These are phyloP conservation scores for Cerceris rybyensis DNA, from an alignment of 2,888 invertebrate species.

Conservation along the genomic window DNA sequence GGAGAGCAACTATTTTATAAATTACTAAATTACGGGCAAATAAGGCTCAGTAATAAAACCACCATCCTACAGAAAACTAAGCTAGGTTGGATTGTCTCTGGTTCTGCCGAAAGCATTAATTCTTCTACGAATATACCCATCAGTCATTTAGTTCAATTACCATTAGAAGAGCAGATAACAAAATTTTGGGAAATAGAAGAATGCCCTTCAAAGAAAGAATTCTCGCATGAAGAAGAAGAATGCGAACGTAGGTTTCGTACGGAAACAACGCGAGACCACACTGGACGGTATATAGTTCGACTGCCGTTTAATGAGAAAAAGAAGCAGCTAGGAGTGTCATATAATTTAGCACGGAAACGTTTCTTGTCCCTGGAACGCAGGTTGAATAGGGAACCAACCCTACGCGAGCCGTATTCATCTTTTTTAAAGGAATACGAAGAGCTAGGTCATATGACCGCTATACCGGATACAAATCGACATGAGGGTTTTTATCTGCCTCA, in stretches of 20 bases:
- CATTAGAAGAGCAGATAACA: neutral
- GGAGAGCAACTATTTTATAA: constrained; percentile 13
- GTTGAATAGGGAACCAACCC: neutral
- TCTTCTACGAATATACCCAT: too few species aligned
- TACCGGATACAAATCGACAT: too few species aligned
- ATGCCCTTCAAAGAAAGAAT: neutral
- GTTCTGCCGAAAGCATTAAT: neutral
- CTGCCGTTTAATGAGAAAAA: neutral
- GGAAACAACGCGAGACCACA: neutral
- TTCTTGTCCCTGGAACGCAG: constrained; percentile 8
- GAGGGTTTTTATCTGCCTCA: too few species aligned
- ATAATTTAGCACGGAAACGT: neutral
- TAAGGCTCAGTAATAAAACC: neutral
- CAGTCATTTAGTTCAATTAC: neutral
- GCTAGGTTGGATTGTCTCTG: constrained; percentile 17
- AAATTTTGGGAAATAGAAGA: constrained; percentile 18
- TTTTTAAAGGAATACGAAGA: constrained; percentile 12
- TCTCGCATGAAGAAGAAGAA: neutral
- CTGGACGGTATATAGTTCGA: constrained; percentile 8
- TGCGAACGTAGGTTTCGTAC: neutral
- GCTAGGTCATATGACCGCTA: constrained; percentile 19
- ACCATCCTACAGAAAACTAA: constrained; percentile 10
- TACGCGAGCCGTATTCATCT: neutral
- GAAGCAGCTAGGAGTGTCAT: neutral
- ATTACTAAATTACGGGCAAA: neutral